These are phyloP conservation scores for Copidosoma aretas DNA, from an alignment of 2,888 invertebrate genomes.

Conservation along the genomic window DNA sequence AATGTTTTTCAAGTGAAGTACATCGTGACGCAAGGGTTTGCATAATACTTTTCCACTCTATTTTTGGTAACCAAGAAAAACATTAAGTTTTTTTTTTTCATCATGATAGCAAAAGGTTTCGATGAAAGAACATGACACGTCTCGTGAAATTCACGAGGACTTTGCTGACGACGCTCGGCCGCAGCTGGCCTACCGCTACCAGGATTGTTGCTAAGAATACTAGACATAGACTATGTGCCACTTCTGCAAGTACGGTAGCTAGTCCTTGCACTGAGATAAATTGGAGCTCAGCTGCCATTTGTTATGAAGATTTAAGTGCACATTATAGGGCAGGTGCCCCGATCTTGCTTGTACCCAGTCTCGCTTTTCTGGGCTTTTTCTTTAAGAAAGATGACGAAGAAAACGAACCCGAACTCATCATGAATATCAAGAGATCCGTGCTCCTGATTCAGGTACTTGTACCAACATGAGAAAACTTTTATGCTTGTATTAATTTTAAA, in stretches of 20 bases:
- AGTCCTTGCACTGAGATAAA: too few relatives aligned
- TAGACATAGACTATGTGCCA: not conserved
- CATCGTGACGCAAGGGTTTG: too few relatives aligned
- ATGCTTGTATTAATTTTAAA: not conserved
- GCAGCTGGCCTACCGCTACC: conserved; percentile 6
- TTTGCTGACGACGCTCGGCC: conserved; percentile 26
- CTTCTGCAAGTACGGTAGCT: not conserved
- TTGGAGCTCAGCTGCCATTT: not conserved
- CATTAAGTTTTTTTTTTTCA: not conserved
- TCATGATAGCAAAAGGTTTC: not conserved
- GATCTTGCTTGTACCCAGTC: conserved; percentile 40
- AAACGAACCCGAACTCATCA: conserved; percentile 71
- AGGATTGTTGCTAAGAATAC: not conserved
- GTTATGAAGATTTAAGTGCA: conserved; percentile 17
- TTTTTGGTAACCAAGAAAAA: too few relatives aligned
- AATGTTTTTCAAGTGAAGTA: too few relatives aligned
- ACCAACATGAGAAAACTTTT: not conserved
- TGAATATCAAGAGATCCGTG: conserved; percentile 80
- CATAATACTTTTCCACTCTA: too few relatives aligned
- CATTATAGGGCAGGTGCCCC: not conserved
- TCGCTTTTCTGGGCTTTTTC: conserved; percentile 67
- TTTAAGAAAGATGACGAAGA: conserved; percentile 70
- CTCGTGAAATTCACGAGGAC: conserved; percentile 36
- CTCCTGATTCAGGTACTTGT: conserved; percentile 71
- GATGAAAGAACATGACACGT: not conserved